Conservation (phyloP, 2,888 invertebrate genomes). For the Reticulitermes lucifugus region DNA sequence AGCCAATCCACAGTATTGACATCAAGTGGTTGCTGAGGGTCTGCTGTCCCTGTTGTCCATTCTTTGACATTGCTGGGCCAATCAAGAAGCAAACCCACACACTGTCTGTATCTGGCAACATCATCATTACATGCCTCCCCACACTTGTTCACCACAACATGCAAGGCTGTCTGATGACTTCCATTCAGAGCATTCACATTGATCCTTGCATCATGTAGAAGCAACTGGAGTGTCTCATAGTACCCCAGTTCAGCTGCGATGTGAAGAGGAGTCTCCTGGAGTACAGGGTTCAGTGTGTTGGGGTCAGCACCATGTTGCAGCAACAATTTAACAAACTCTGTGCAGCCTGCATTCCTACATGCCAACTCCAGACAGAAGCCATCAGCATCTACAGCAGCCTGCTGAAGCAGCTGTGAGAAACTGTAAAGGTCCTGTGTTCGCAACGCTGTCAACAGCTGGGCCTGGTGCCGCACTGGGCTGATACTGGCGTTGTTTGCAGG, state of each 20-base stretch:
- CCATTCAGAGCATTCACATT: neutral
- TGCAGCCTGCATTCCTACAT: neutral
- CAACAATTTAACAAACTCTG: neutral
- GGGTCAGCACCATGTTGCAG: conserved; percentile 2
- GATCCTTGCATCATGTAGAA: neutral
- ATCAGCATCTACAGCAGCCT: neutral
- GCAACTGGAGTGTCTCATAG: neutral
- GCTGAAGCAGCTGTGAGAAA: neutral
- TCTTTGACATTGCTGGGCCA: neutral
- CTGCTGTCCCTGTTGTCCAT: neutral
- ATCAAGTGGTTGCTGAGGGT: neutral
- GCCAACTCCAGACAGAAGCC: neutral
- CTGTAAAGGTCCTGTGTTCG: neutral
- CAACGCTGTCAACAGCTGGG: neutral
- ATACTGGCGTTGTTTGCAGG: neutral
- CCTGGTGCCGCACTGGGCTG: conserved; percentile 14
- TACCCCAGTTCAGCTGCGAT: conserved; percentile 10
- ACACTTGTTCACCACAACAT: neutral
- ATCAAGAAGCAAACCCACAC: neutral
- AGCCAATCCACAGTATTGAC: conserved; percentile 9
- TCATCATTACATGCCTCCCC: neutral
- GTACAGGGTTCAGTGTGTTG: neutral
- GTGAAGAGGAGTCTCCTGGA: conserved; percentile 7
- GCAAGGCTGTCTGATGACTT: neutral
- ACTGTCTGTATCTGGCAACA: neutral